phyloP scores from a whole-genome alignment of 2,797 vertebrate genomes.

The Sphaeramia orbicularis region DNA sequence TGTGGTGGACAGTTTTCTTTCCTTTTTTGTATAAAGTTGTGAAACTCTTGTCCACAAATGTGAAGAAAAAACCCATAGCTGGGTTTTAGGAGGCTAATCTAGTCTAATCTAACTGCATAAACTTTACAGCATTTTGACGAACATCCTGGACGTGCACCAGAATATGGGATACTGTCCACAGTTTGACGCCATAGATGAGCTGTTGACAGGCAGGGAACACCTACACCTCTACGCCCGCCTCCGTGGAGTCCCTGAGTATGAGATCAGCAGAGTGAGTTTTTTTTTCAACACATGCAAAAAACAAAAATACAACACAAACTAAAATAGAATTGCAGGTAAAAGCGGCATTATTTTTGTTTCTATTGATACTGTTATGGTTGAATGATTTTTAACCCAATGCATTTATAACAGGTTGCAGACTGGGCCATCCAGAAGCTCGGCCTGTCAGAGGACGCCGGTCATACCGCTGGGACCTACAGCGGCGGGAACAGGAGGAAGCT shows the following conservation, averaged over 20 bases:
- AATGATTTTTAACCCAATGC: neutral
- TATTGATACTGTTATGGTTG: neutral
- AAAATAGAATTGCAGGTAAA: no score
- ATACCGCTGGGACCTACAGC: slow-evolving; percentile 91
- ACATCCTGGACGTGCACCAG: slow-evolving; percentile 92
- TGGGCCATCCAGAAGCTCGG: slow-evolving; percentile 94
- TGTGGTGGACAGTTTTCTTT: no score
- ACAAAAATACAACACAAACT: no score
- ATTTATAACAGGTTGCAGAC: slow-evolving; percentile 86
- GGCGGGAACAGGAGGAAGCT: slow-evolving; percentile 95
- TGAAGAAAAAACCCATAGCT: no score
- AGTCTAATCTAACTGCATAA: neutral
- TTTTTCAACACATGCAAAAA: neutral
- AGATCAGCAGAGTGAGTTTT: slow-evolving; percentile 88
- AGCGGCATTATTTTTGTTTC: no score
- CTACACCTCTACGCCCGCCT: slow-evolving; percentile 92
- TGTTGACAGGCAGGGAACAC: slow-evolving; percentile 94
- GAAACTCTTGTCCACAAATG: no score
- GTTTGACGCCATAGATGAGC: slow-evolving; percentile 94
- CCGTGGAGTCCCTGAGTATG: slow-evolving; percentile 90
- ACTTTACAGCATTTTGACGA: slow-evolving; percentile 87
- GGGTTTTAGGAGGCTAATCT: no score
- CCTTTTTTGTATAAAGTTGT: no score
- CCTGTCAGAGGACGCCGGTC: slow-evolving; percentile 85
- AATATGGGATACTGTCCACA: slow-evolving; percentile 98